Conservation (phyloP, 2,888 invertebrate genomes). For the Coelinius sp. region DNA sequence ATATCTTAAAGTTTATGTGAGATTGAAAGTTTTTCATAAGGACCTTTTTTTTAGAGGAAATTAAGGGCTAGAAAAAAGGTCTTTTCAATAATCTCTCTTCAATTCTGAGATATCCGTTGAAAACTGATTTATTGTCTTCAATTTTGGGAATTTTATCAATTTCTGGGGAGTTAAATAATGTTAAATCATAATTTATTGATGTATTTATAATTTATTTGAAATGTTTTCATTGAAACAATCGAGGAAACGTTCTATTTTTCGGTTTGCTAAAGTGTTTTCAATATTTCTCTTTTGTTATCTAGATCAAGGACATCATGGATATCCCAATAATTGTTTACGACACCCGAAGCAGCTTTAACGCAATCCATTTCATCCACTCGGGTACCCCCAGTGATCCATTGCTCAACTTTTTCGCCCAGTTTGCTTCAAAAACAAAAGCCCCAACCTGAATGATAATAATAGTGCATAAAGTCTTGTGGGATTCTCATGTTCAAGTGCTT, state of each 20-base stretch:
- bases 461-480: background rate
- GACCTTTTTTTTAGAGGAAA: too few species aligned
- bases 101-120: too few species aligned
- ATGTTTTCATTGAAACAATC: too few species aligned
- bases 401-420: constrained; percentile 59
- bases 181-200: too few species aligned
- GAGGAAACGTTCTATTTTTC: background rate
- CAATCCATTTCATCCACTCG: constrained; percentile 58
- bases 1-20: too few species aligned
- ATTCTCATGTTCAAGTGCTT: constrained; percentile 47
- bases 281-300: background rate
- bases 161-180: too few species aligned
- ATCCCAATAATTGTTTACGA: constrained; percentile 60
- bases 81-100: too few species aligned
- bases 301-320: constrained; percentile 44
- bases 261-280: background rate
- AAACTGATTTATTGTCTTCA: background rate
- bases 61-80: too few species aligned
- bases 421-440: constrained; percentile 49
- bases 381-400: constrained; percentile 55
- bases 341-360: constrained; percentile 60
- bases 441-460: constrained; percentile 19
- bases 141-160: background rate
- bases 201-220: background rate
- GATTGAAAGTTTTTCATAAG: too few species aligned